Conservation (phyloP, 2,797 vertebrate genomes). For the Channallabes apus region DNA sequence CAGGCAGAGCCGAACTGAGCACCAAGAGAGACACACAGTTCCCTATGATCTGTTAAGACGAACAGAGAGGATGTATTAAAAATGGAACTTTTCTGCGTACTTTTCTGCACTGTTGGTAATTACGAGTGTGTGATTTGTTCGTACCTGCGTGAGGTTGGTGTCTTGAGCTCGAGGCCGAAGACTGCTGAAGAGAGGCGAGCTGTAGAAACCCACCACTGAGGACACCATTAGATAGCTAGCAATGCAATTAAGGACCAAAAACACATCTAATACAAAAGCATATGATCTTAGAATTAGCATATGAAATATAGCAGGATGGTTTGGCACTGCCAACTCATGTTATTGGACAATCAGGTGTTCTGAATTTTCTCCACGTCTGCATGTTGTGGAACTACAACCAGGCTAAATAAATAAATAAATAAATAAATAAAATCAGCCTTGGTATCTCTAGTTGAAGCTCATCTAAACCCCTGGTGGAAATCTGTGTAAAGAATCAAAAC, state of each 20-base stretch:
- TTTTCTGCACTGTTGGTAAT: not conserved
- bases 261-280: not conserved
- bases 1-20: slow-evolving; percentile 93
- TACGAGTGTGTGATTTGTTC: not conserved
- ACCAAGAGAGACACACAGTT: slow-evolving; percentile 95
- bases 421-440: too few relatives aligned
- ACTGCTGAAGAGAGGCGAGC: slow-evolving; percentile 85
- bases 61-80: slow-evolving; percentile 27
- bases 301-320: not conserved
- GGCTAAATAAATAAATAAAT: too few relatives aligned
- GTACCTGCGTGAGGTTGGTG: slow-evolving; percentile 94
- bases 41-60: slow-evolving; percentile 85
- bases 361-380: not conserved
- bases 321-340: not conserved
- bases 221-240: slow-evolving; percentile 93
- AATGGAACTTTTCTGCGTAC: not conserved
- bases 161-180: slow-evolving; percentile 84
- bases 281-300: not conserved
- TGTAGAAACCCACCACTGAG: slow-evolving; percentile 95
- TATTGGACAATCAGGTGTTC: not conserved
- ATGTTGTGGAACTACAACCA: not conserved
- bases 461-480: not conserved
- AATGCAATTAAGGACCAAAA: slow-evolving; percentile 54
- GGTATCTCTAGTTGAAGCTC: not conserved
- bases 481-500: not conserved